Evolutionary conservation across 1,140 invertebrate genomes (phyloP).

Genomic region (Aphelinus atriplicis): DNA sequence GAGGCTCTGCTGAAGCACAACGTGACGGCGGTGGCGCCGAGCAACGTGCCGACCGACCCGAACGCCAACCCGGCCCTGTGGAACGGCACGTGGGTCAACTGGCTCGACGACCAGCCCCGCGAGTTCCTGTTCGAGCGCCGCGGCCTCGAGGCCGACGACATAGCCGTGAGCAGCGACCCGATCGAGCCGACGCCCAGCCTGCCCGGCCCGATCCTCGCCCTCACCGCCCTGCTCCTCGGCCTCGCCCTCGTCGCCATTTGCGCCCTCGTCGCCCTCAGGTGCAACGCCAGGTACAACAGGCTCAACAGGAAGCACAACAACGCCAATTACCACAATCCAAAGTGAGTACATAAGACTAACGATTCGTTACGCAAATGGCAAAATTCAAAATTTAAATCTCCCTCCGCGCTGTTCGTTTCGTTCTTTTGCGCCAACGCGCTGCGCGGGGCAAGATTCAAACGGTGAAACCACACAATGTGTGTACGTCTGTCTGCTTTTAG

Average conservation of each 20-base stretch:
- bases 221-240: conserved; percentile 41
- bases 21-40: conserved; percentile 63
- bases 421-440: too few species aligned
- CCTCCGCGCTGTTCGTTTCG: too few species aligned
- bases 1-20: conserved; percentile 62
- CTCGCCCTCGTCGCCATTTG: conserved; percentile 40
- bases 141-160: not conserved
- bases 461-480: too few species aligned
- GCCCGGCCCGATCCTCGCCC: conserved; percentile 28
- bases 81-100: conserved; percentile 69
- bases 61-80: conserved; percentile 68
- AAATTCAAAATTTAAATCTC: too few species aligned
- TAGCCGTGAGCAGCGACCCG: not conserved
- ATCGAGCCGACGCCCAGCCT: not conserved
- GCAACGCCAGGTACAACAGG: conserved; percentile 20
- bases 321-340: conserved; percentile 16
- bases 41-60: conserved; percentile 68
- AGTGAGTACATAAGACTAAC: not conserved
- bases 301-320: conserved; percentile 33
- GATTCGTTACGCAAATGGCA: too few species aligned
- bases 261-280: conserved; percentile 36
- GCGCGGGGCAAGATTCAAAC: too few species aligned
- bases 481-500: too few species aligned
- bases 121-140: conserved; percentile 6
- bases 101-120: conserved; percentile 61